A percentile compares a stretch with the other conserved stretches of the same genome.
Evolutionary conservation across 2,888 invertebrate species (phyloP).

Genomic region (Eretmocerus hayati): DNA sequence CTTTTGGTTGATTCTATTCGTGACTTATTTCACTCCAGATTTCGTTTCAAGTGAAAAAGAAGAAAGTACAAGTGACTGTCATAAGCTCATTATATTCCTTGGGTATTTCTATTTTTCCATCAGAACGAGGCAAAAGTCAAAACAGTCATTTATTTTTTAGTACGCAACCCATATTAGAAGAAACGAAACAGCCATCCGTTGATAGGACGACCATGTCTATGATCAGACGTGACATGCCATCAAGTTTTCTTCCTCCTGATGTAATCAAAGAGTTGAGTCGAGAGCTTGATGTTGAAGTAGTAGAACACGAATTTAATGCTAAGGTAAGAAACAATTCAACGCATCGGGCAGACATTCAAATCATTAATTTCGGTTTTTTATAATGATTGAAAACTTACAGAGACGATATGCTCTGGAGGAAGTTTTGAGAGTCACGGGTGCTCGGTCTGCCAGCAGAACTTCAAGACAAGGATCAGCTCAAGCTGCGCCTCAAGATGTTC

Average conservation of each 20-base stretch:
- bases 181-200: conserved; percentile 9
- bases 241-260: conserved; percentile 54
- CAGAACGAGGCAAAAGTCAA: no score
- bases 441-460: not conserved
- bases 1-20: no score
- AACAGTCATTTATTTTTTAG: not conserved
- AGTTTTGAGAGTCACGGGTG: conserved; percentile 54
- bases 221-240: conserved; percentile 16
- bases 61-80: not conserved
- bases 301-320: conserved; percentile 63
- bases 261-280: conserved; percentile 60
- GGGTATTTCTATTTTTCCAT: not conserved
- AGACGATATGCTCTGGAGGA: conserved; percentile 63
- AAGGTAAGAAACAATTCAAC: conserved; percentile 49
- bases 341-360: not conserved
- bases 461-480: not conserved
- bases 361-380: not conserved
- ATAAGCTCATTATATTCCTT: not conserved
- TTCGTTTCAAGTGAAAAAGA: no score
- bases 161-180: not conserved
- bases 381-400: conserved; percentile 41
- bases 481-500: conserved; percentile 51
- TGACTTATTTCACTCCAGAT: no score
- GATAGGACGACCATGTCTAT: conserved; percentile 23
- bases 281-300: conserved; percentile 60